These are phyloP conservation scores for Otus sunia DNA, from an alignment of 2,113 vertebrate species.

Conservation along the genomic window DNA sequence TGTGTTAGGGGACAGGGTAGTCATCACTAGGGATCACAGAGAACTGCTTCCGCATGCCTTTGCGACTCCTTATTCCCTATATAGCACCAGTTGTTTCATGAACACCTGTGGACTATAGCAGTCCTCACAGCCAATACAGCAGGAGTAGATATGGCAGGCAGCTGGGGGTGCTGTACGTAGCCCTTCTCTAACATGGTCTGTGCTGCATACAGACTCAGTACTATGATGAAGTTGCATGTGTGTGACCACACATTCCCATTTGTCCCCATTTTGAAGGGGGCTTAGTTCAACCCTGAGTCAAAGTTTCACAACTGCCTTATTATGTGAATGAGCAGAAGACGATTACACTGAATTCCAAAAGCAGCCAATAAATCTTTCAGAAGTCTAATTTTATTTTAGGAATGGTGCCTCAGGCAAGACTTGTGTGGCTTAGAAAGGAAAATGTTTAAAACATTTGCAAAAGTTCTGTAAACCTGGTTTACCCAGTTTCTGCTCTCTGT, in stretches of 20 bases:
- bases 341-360: not conserved
- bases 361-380: conserved; percentile 57
- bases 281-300: conserved; percentile 8
- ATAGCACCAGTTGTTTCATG: not conserved
- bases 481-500: not conserved
- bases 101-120: not conserved
- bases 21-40: not conserved
- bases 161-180: not conserved
- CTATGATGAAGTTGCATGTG: not conserved
- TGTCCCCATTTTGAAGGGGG: not conserved
- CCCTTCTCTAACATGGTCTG: not conserved
- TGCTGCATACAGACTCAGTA: not conserved
- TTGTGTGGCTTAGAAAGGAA: conserved; percentile 40
- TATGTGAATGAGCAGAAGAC: conserved; percentile 36
- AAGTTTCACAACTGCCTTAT: conserved; percentile 41
- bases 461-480: conserved; percentile 38
- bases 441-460: conserved; percentile 32
- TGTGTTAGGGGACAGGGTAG: not conserved
- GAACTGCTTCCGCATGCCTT: not conserved
- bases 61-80: not conserved
- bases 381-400: conserved; percentile 58
- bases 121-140: not conserved
- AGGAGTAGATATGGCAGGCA: not conserved
- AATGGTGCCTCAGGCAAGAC: conserved; percentile 44
- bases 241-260: not conserved